Evolutionary conservation across 2,888 invertebrate genomes (phyloP).

Genomic region (Lathronympha strigana): DNA sequence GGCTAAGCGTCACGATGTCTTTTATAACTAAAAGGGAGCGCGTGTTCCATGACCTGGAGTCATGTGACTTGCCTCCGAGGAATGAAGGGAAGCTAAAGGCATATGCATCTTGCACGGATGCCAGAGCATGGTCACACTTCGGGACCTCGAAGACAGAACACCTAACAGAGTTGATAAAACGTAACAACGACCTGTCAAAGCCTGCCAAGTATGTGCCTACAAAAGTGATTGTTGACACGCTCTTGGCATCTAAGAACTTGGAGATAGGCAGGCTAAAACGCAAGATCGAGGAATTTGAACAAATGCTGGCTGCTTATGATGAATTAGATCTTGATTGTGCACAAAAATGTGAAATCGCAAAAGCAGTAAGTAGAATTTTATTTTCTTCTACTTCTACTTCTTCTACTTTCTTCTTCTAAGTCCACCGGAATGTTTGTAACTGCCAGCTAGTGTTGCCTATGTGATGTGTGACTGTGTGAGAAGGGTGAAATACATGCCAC

Average conservation of each 20-base stretch:
- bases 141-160: constrained; percentile 83
- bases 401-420: too few relatives aligned
- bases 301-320: constrained; percentile 72
- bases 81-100: constrained; percentile 84
- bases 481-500: too few relatives aligned
- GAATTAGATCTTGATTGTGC: constrained; percentile 72
- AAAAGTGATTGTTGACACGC: constrained; percentile 72
- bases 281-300: constrained; percentile 77
- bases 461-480: too few relatives aligned
- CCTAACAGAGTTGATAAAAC: constrained; percentile 81
- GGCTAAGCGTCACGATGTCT: constrained; percentile 65
- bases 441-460: too few relatives aligned
- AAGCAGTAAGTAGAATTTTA: constrained; percentile 61
- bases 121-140: constrained; percentile 84
- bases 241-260: constrained; percentile 77
- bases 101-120: constrained; percentile 83
- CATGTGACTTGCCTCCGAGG: constrained; percentile 71
- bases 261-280: constrained; percentile 77
- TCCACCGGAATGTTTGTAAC: too few relatives aligned
- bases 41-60: constrained; percentile 76
- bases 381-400: too few relatives aligned
- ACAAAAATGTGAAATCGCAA: constrained; percentile 74
- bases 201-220: constrained; percentile 74
- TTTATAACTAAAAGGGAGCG: constrained; percentile 80
- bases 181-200: constrained; percentile 67